Evolutionary conservation across 2,888 invertebrate genomes (phyloP).

Genomic region (Arrhopalites spinosus): DNA sequence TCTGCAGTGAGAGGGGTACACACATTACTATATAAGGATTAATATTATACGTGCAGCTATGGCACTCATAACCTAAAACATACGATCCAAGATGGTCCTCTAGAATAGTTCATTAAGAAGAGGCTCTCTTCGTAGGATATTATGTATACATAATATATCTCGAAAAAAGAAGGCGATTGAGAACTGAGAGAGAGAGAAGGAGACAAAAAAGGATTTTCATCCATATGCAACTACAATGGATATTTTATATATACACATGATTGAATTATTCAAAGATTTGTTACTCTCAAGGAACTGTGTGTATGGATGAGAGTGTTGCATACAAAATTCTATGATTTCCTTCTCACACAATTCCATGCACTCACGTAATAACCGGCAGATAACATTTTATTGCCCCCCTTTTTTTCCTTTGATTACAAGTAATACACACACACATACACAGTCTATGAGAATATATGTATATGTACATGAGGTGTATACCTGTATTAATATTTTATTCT

Average conservation of each 20-base stretch:
- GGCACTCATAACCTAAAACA: no score
- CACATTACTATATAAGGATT: no score
- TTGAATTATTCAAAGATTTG: constrained; percentile 12
- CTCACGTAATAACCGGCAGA: not conserved
- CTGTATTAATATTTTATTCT: no score
- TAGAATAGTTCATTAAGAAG: no score
- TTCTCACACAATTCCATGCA: not conserved
- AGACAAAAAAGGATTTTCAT: not conserved
- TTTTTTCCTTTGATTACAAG: constrained; percentile 24
- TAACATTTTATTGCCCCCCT: constrained; percentile 18
- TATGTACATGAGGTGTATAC: no score
- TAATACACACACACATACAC: no score
- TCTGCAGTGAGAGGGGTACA: not conserved
- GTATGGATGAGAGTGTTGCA: not conserved
- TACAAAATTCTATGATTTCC: not conserved
- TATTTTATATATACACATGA: not conserved
- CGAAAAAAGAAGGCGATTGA: no score
- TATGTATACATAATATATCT: no score
- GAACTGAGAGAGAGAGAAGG: not conserved
- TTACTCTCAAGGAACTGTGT: not conserved
- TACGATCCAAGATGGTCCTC: no score
- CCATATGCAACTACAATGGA: not conserved
- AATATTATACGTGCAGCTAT: no score
- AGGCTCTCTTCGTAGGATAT: no score
- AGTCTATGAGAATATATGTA: no score